Evolutionary conservation across 2,113 vertebrate genomes (phyloP), one percentile per base, ranked within the genome.

Genomic region (Camelus bactrianus): DNA sequence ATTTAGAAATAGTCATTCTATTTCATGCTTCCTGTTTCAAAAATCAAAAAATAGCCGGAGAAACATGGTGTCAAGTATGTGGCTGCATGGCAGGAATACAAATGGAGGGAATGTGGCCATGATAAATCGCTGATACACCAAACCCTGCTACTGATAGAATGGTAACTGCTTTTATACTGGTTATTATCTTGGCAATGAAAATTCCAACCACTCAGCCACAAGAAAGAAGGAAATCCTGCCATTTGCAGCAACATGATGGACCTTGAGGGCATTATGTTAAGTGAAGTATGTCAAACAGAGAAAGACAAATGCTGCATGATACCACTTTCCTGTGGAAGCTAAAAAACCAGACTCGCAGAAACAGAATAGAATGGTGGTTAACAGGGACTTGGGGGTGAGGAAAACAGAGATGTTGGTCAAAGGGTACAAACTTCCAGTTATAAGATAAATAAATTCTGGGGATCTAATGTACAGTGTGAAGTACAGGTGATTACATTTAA

Each of bases 1-100:
- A 95, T 89, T 96, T 95, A 93, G 69, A 95, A 96, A 91, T 54
- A 93, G 42, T 86, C 93, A 89, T 80, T 95, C 69, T 80, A 80
- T 92, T 96, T 93, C 73, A 87, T 58, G 81, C 77, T 76, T 95
- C 72, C 91, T 93, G 46, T 77, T 79, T 96, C 69, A 86, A 26
- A 81, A 96, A 92, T 94, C 32, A 95, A 96, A 96, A 96, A 91
- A 62, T 8, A 95, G 26, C 32, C 89, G 58, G 20, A 93, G 65
- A 93, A 89, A 95, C 81, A 85, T 69, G 35, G 22, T 77, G 15
- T 38, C 82, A 35, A 38, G 30, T 84, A 0, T 76, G 67, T 46
- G 69, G n/a, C 30, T 64, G 1, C 65, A n/a, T 93, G 79, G 38
- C 19, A 72, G 30, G 93, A 97, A 96, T 94, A 95, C 17, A 91